These are phyloP conservation scores for Herpailurus yagouaroundi DNA, from an alignment of 2,113 vertebrate genomes.

Conservation along the genomic window DNA sequence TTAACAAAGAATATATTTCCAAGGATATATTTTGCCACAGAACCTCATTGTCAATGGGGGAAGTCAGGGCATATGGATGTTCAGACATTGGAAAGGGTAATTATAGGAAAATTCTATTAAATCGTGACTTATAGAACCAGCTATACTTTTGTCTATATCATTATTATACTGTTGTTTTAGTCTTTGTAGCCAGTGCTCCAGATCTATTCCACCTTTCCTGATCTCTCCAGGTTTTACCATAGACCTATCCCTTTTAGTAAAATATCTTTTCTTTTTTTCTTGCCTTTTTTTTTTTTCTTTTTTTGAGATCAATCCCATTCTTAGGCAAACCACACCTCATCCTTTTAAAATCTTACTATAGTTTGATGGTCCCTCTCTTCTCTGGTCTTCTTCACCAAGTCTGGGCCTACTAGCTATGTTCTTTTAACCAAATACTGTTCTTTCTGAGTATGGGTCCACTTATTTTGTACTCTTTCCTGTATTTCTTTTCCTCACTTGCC, in stretches of 20 bases:
- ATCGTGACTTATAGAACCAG: not conserved
- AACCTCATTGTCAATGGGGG: not conserved
- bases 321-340: not conserved
- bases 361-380: not conserved
- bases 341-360: not conserved
- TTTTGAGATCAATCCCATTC: not conserved
- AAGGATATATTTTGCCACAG: not conserved
- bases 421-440: not conserved
- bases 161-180: not conserved
- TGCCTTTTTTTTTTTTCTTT: not conserved
- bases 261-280: not conserved
- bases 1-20: not conserved
- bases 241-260: not conserved
- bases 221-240: not conserved
- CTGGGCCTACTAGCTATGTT: not conserved
- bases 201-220: not conserved
- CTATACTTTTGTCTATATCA: not conserved
- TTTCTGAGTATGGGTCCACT: not conserved
- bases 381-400: not conserved
- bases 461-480: not conserved
- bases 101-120: not conserved
- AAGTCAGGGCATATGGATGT: not conserved
- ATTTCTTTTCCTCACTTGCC: not conserved
- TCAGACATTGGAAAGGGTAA: not conserved
- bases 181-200: not conserved